Conservation (phyloP, 2,113 vertebrate species). For the Carassius auratus region DNA sequence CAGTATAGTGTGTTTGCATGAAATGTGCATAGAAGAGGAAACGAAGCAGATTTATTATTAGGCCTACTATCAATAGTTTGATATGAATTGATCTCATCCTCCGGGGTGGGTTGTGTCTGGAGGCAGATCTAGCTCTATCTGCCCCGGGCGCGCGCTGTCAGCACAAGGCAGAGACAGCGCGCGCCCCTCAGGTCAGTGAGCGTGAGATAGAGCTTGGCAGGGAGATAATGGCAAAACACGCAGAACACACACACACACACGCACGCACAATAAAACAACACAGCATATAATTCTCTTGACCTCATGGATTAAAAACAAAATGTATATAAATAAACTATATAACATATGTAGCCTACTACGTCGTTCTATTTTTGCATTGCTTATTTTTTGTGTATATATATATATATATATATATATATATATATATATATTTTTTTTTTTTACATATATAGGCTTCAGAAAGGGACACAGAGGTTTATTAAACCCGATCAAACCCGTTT, state of each 20-base stretch:
- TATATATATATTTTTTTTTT: background rate
- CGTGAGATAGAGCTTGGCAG: conserved; percentile 73
- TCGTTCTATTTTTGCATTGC: background rate
- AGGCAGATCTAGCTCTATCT: conserved; percentile 8
- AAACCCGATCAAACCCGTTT: background rate
- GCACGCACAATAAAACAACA: conserved; percentile 4
- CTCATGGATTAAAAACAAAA: background rate
- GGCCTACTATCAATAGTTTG: conserved; percentile 6
- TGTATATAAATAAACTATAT: background rate
- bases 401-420: too few relatives aligned
- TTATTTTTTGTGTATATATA: background rate
- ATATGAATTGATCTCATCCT: background rate
- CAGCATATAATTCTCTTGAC: background rate
- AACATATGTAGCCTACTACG: background rate
- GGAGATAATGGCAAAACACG: conserved; percentile 73
- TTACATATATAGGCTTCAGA: background rate
- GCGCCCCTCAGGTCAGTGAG: conserved; percentile 64
- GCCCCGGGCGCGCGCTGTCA: conserved; percentile 34
- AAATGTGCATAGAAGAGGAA: background rate
- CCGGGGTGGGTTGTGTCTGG: conserved; percentile 22
- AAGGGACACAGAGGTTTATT: background rate
- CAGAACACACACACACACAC: conserved; percentile 55
- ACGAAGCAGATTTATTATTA: background rate
- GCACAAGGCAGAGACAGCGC: conserved; percentile 50
- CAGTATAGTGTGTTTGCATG: background rate